phyloP scores from a whole-genome alignment of 2,113 vertebrate species.

The Caretta caretta region DNA sequence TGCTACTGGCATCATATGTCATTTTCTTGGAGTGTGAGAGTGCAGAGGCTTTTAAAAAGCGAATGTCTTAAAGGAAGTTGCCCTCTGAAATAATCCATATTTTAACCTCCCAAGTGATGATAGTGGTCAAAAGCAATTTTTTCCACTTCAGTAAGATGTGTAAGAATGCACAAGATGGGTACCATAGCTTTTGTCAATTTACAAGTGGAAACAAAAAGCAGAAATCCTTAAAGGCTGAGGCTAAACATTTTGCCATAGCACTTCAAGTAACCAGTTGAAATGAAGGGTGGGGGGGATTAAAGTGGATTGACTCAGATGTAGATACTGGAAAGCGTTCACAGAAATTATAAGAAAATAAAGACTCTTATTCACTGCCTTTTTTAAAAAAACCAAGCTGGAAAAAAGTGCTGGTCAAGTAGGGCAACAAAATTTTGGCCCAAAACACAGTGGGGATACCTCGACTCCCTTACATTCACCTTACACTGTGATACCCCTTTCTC shows the following conservation, averaged over 20 bases:
- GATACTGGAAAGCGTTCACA: neutral
- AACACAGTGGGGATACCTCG: neutral
- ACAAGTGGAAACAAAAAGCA: neutral
- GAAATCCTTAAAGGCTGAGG: neutral
- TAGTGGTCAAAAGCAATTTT: neutral
- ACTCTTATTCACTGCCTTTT: neutral
- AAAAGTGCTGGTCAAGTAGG: neutral
- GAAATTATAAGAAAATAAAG: neutral
- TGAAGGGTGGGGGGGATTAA: neutral
- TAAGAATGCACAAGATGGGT: neutral
- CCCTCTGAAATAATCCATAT: neutral
- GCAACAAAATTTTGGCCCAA: conserved; percentile 22
- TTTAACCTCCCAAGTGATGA: neutral
- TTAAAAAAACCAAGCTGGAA: neutral
- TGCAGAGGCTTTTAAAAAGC: neutral
- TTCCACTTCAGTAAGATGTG: neutral
- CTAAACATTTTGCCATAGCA: neutral
- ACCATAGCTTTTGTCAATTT: neutral
- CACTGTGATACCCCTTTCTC: neutral
- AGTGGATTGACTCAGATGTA: neutral
- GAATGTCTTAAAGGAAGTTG: neutral
- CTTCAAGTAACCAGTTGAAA: neutral
- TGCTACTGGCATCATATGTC: neutral
- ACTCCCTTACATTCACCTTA: neutral
- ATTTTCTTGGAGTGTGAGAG: neutral